Base-by-base conservation (phyloP, 2,113 vertebrate species). In the Nesogale talazaci region DNA sequence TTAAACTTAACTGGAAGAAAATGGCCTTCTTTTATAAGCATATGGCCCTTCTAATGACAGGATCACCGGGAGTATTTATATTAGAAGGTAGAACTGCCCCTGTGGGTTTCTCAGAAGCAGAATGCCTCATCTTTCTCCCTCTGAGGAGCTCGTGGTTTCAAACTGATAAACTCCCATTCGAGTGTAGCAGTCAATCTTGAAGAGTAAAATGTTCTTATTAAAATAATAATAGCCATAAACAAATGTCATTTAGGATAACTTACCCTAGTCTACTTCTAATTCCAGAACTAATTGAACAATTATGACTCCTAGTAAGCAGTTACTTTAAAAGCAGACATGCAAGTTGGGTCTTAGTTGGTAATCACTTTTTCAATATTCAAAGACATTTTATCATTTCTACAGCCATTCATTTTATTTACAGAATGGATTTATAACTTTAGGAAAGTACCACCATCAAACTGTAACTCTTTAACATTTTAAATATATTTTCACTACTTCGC, bases 321-420 rank as follows among this genome's bases (percentile, higher is more conserved):
- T n/a, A 77, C 23, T 86, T 94, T 80, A 70, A 77, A 82, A 91
- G 46, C n/a, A 88, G 70, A 69, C 36, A 31, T 83, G 16, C 46
- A 88, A 61, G 5, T 75, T 69, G 61, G 23, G 67, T 83, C 19
- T 63, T 86, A 76, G 91, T 84, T 94, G 19, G 29, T 75, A 81
- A 42, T 83, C 3, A 38, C 79, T 95, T 34, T 83, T 91, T 92
- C 38, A 83, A 42, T 67, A 40, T 27, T 16, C 5, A 25, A 34
- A 93, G 89, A 38, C 74, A 74, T 86, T 93, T 85, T 78, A 59
- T 67, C 86, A 46, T 46, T 46, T 46, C 42, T 46, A 46, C 42
- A 46, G 10, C 42, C 42, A 46, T 46, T 46, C 42, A 46, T 46
- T 46, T 46, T 46, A 46, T 80, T 65, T 94, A 29, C n/a, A 88